Conservation (phyloP, 2,797 vertebrate species). For the Falco columbarius region DNA sequence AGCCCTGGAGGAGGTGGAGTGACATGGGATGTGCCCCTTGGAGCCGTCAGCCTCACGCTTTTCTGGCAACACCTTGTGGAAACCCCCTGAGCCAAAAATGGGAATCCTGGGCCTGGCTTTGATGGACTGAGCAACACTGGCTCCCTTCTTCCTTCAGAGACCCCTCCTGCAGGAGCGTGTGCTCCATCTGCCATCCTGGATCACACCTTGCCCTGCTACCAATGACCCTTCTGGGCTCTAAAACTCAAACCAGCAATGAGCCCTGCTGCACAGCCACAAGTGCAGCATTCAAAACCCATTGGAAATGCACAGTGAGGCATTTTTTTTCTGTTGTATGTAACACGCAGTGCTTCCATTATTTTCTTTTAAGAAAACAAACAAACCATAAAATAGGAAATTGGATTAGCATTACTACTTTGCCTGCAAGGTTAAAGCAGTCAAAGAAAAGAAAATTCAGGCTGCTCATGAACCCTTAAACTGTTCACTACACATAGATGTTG, state of each 20-base stretch:
- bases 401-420: not conserved
- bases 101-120: not conserved
- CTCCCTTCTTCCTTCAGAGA: not conserved
- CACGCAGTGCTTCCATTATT: not conserved
- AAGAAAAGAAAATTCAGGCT: not conserved
- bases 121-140: not conserved
- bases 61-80: not conserved
- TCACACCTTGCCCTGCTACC: not conserved
- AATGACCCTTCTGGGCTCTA: not conserved
- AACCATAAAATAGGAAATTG: not conserved
- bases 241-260: not conserved
- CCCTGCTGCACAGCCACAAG: not conserved
- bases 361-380: not conserved
- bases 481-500: not conserved
- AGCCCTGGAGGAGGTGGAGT: not conserved
- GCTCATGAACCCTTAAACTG: not conserved
- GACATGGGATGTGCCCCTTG: not conserved
- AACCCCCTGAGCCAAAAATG: not conserved
- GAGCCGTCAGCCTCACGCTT: accelerated
- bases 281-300: not conserved
- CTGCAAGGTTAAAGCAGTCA: not conserved
- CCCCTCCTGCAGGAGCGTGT: not conserved
- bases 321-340: not conserved
- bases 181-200: not conserved
- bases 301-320: not conserved